Evolutionary conservation across 1,140 invertebrate genomes (phyloP), one percentile per base, ranked within the genome.

Genomic region (Conus ventricosus): DNA sequence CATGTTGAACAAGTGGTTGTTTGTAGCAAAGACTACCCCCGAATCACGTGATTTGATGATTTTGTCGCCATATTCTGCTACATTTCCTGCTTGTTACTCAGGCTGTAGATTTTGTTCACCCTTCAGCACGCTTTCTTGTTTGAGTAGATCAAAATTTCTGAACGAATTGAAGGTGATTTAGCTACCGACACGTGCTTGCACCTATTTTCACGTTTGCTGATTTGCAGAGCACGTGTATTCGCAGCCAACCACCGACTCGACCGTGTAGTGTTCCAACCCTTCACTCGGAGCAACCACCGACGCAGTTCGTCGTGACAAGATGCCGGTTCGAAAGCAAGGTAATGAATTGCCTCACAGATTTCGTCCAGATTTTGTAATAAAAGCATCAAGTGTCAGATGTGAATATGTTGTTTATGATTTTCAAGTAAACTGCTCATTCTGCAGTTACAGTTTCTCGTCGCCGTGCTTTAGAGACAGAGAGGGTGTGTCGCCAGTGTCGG

Each of bases 291-390:
- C 81, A 84, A 84, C 81, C 81, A 76, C 87, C 39, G 87, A 67
- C 81, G 75, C 51, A 78, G 63, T 23, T 11, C 13, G 39, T 11
- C 13, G 39, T 27, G 27, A 25, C 78, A 88, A 88, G 53, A 88
- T 88, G 87, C 87, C 87, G 87, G 87, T 88, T 13, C 80, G 87
- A 67, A 88, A 88, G 63, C 87, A 88, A 88, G 87, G 87, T 88
- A 76, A 57, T 25, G 8, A 11, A 60, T 11, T 60, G 57, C 5
- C 57, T 60, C 15, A 39, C 39, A 39, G 39, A 39, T 39, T 8
- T 20, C 82, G 23, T 53, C 13, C 23, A 63, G n/a, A 20, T 78
- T 78, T 78, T 78, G 2, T n/a, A 55, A 20, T 63, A 63, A 11
- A 63, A 20, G 60, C 1, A 63, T 11, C 17, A 63, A 20, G 10